Base-by-base conservation (phyloP, 2,888 invertebrate genomes). In the Ichneumoninae sp. region DNA sequence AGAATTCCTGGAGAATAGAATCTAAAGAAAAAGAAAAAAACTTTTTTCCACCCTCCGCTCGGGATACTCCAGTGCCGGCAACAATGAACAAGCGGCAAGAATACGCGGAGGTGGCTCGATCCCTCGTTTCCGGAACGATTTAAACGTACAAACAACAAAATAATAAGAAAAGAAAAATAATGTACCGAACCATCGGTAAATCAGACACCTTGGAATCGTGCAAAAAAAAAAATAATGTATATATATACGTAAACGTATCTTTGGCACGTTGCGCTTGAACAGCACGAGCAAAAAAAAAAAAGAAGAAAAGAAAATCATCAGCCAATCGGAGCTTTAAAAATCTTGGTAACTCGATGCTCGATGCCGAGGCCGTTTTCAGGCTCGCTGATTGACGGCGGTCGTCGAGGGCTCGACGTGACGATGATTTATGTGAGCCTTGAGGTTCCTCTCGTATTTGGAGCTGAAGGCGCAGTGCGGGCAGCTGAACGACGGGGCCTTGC, bases 381-480 rank as follows among this genome's bases (percentile, higher is more conserved):
- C 76, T 77, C 90, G 90, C 83, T 91, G 91, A 87, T 92, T 92
- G 63, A 91, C 88, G 1, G 89, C 74, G 2, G 89, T 57, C 33
- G 81, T 82, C 22, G 90, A 85, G 10, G 87, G 54, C 8, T 88
- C 91, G 16, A 91, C 84, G 85, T 94, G 94, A 8, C 93, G 93
- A 85, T 93, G 93, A 85, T 93, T 93, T 68, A 94, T 93, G 83
- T 94, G 94, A 44, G 94, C 93, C 81, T 93, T 93, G 6, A 94
- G 89, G 80, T 94, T 94, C 73, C 94, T 92, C 89, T 94, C 94
- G 88, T 94, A 94, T 73, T 94, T 94, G 40, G 94, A 94, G 75
- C 93, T 94, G 85, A 94, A 94, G 10, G 91, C 88, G 88, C 94
- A 94, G 86, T 92, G 94, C 54, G 94, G 92, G 81, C 94, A 94